These are phyloP conservation scores for Psittacula cyanocephala DNA, from an alignment of 2,113 vertebrate genomes.

Conservation along the genomic window DNA sequence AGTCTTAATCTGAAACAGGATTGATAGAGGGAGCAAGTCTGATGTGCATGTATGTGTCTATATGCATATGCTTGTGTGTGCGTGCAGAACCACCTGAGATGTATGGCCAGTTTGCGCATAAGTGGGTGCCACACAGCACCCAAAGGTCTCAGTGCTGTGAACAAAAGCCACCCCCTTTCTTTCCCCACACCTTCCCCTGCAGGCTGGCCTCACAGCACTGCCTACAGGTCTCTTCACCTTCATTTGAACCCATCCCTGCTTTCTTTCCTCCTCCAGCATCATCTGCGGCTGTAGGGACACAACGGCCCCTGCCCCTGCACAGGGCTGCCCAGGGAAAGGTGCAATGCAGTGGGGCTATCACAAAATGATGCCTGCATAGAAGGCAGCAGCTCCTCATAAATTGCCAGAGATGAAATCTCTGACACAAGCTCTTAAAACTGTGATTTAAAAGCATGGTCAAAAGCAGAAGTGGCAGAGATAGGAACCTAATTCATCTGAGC, in stretches of 20 bases:
- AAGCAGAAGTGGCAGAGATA: slow-evolving; percentile 22
- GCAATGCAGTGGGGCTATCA: background rate
- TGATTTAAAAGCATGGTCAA: slow-evolving; percentile 5
- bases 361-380: background rate
- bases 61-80: too few relatives aligned
- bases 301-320: background rate
- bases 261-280: background rate
- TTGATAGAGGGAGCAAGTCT: background rate
- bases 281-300: accelerated
- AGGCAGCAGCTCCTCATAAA: background rate
- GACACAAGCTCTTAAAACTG: slow-evolving; percentile 10
- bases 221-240: slow-evolving; percentile 22
- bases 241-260: slow-evolving; percentile 38
- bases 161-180: slow-evolving; percentile 36
- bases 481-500: background rate
- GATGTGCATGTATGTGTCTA: accelerated
- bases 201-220: slow-evolving; percentile 17
- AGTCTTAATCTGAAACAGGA: background rate
- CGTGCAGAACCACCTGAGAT: background rate
- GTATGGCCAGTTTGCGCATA: accelerated
- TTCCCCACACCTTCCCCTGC: background rate
- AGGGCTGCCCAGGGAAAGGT: accelerated
- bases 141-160: background rate
- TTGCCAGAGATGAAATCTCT: slow-evolving; percentile 7
- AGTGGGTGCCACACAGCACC: background rate